Evolutionary conservation across 2,888 invertebrate genomes (phyloP).

Genomic region (Melinaea marsaeus): DNA sequence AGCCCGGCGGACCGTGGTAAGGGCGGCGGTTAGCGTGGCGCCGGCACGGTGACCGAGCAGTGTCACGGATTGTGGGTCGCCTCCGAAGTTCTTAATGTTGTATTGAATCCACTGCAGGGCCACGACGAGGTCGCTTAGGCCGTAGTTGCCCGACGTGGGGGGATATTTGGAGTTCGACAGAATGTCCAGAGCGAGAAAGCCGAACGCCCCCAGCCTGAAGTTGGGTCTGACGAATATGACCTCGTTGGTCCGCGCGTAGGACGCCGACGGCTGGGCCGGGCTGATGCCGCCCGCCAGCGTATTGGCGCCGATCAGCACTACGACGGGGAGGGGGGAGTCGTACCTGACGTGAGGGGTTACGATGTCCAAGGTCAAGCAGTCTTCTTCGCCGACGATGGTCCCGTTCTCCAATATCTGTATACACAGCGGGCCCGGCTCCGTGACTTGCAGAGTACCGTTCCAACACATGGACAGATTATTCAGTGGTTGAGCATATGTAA

Average conservation of each 20-base stretch:
- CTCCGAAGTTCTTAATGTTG: constrained; percentile 91
- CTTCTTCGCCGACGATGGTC: constrained; percentile 83
- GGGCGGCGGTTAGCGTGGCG: constrained; percentile 87
- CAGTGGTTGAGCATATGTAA: constrained; percentile 82
- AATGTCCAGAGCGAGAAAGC: constrained; percentile 87
- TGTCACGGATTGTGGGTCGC: constrained; percentile 86
- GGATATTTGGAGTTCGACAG: constrained; percentile 84
- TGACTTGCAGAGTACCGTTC: constrained; percentile 84
- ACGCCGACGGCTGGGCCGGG: constrained; percentile 84
- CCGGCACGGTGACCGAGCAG: constrained; percentile 91
- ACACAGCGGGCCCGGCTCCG: constrained; percentile 82
- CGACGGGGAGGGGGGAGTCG: constrained; percentile 87
- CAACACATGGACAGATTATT: constrained; percentile 85
- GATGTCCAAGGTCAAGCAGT: constrained; percentile 90
- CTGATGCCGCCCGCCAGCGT: constrained; percentile 87
- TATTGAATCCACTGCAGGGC: constrained; percentile 88
- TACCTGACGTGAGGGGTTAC: constrained; percentile 89
- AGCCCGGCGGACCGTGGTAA: constrained; percentile 79
- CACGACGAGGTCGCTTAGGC: constrained; percentile 86
- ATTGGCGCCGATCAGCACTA: constrained; percentile 89
- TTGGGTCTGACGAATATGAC: constrained; percentile 92
- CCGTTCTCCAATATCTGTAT: constrained; percentile 83
- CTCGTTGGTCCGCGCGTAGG: constrained; percentile 86
- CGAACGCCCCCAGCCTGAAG: constrained; percentile 87
- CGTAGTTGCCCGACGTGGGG: constrained; percentile 90